Conservation (phyloP, 2,113 vertebrate genomes). For the Peromyscus maniculatus region DNA sequence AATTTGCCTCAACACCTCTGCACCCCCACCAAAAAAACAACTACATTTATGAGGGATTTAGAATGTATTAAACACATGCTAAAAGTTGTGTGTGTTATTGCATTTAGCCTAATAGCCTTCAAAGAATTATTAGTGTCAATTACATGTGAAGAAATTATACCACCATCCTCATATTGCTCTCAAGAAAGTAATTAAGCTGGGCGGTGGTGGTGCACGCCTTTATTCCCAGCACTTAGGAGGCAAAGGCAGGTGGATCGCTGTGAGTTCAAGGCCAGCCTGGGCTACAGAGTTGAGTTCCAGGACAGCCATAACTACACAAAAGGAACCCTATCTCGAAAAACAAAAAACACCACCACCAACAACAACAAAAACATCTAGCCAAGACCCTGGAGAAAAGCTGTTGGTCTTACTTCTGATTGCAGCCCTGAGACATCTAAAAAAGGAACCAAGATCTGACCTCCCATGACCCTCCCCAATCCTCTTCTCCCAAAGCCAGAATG, state of each 20-base stretch:
- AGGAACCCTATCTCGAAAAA: not conserved
- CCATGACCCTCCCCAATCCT: not conserved
- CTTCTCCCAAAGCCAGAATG: slow-evolving; percentile 31
- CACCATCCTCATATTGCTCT: not conserved
- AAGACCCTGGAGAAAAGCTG: slow-evolving; percentile 1
- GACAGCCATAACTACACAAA: not conserved
- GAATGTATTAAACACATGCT: not conserved
- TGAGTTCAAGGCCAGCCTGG: not conserved
- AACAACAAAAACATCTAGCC: not conserved
- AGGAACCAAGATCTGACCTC: slow-evolving; percentile 29
- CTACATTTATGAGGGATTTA: slow-evolving; percentile 50
- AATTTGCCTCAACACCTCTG: not conserved
- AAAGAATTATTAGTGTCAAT: slow-evolving; percentile 27
- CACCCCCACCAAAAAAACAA: not conserved
- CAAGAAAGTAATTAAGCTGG: slow-evolving; percentile 10
- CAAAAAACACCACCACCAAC: not conserved
- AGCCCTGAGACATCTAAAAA: slow-evolving; percentile 28
- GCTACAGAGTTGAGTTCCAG: not conserved
- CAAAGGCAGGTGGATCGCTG: not conserved
- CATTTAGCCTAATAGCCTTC: slow-evolving; percentile 11
- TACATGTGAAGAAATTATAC: slow-evolving; percentile 48
- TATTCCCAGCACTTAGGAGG: not conserved
- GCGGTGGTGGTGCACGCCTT: not conserved
- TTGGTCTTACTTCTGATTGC: not conserved
- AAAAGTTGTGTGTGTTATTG: slow-evolving; percentile 39